Conservation (phyloP, 2,888 invertebrate genomes). For the Cheilosia vernalis region DNA sequence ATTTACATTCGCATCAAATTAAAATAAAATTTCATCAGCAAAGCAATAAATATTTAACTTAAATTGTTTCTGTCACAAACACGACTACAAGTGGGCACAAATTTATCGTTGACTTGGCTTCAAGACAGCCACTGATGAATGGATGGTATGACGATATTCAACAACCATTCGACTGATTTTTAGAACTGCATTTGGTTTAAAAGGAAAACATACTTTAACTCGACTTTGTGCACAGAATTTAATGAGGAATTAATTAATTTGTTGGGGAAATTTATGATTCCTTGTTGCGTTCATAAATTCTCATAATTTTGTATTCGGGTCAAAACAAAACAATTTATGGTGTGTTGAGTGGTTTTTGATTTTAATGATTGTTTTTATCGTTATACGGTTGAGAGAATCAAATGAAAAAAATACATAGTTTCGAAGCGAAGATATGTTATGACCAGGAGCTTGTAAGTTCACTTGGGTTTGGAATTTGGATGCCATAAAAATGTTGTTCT, state of each 20-base stretch:
- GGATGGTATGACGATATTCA: background rate
- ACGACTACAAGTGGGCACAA: background rate
- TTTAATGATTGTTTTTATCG: slow-evolving; percentile 1
- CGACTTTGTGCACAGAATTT: too few species aligned
- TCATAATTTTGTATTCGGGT: slow-evolving; percentile 33
- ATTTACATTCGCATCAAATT: slow-evolving; percentile 53
- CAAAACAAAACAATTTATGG: slow-evolving; percentile 55
- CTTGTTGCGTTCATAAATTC: slow-evolving; percentile 22
- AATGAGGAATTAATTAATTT: slow-evolving; percentile 1
- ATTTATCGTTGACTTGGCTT: slow-evolving; percentile 56
- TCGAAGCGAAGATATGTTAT: too few species aligned
- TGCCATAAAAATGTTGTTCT: too few species aligned
- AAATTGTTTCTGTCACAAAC: slow-evolving; percentile 35
- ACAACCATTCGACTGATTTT: too few species aligned
- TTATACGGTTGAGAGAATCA: background rate
- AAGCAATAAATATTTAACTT: slow-evolving; percentile 61
- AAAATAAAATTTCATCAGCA: slow-evolving; percentile 46
- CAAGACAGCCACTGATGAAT: slow-evolving; percentile 49
- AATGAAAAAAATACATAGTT: background rate
- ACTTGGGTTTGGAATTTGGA: too few species aligned
- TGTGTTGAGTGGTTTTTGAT: slow-evolving; percentile 4
- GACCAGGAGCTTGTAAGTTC: too few species aligned
- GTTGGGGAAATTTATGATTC: slow-evolving; percentile 12
- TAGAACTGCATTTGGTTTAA: too few species aligned
- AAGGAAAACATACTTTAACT: too few species aligned